Evolutionary conservation across 2,888 invertebrate genomes (phyloP), one percentile per base, ranked within the genome.

Genomic region (Perithous albicinctus): DNA sequence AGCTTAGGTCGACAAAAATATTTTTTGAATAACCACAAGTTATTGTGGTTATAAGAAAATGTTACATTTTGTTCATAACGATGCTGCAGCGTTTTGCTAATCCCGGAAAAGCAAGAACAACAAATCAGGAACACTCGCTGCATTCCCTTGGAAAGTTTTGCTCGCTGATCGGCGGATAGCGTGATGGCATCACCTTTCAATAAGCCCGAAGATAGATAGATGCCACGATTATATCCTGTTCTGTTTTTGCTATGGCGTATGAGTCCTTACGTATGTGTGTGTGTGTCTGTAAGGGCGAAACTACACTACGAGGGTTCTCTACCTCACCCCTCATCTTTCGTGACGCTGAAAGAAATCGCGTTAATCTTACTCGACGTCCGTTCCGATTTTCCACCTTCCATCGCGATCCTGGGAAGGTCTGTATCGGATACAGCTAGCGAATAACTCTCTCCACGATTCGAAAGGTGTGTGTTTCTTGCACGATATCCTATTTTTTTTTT

Each of bases 151-250:
- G 79, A 81, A 87, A 86, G 84, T 85, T 84, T 85, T 63, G 72
- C 72, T 59, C 84, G 84, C 84, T 89, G 89, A 89, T 89, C 87
- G 85, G 86, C 85, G 86, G 86, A 89, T 89, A 84, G 89, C 89
- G 89, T 89, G 89, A 89, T 86, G 81, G 86, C 79, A 85, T 82
- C 76, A 70, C 72, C 82, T 79, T 84, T 86, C 88, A 85, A 89
- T 88, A 87, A 87, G 86, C 87, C 86, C 84, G 85, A 79, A 80
- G 85, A 85, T 78, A 79, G 72, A 85, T 83, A 80, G 66, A 75
- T 56, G 54, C 75, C 82, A 46, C 75, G 78, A 78, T 82, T 82
- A 75, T 61, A 75, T 70, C 74, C 56, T 15, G 69, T 77, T 69
- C 41, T 63, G 38, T 51, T 20, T 73, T 43, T 51, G 38, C 38